These are phyloP conservation scores for Ennomos erosarius DNA, from an alignment of 2,888 invertebrate species.

Conservation along the genomic window DNA sequence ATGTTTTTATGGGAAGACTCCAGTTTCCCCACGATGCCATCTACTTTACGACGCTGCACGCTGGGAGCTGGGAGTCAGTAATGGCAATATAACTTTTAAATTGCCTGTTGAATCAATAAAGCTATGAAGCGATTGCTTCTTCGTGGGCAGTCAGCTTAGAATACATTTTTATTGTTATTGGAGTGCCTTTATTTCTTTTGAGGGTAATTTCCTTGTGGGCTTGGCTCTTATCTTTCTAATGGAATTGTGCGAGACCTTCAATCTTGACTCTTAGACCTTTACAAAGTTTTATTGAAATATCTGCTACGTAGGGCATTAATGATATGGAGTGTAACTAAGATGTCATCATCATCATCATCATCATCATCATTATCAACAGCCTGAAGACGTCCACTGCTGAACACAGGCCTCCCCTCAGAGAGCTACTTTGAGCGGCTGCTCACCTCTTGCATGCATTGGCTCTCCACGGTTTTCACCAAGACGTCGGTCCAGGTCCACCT, in stretches of 20 bases:
- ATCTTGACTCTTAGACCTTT: neutral
- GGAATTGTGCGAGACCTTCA: slow-evolving; percentile 16
- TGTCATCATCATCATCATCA: too few relatives aligned
- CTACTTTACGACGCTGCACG: slow-evolving; percentile 31
- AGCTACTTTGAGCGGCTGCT: too few relatives aligned
- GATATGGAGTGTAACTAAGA: too few relatives aligned
- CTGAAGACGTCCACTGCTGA: too few relatives aligned
- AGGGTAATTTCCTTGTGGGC: slow-evolving; percentile 8
- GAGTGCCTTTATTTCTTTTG: slow-evolving; percentile 25
- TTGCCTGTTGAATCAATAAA: slow-evolving; percentile 35
- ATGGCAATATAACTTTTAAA: slow-evolving; percentile 37
- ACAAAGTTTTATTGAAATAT: neutral
- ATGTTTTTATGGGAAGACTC: slow-evolving; percentile 31
- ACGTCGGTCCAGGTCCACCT: too few relatives aligned
- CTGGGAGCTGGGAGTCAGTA: slow-evolving; percentile 21
- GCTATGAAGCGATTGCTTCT: slow-evolving; percentile 18
- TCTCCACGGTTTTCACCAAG: too few relatives aligned
- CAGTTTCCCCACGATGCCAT: slow-evolving; percentile 25
- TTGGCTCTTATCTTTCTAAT: slow-evolving; percentile 5
- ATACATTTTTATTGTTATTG: slow-evolving; percentile 28
- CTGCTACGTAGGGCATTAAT: neutral
- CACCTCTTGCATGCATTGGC: too few relatives aligned
- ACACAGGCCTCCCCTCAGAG: too few relatives aligned
- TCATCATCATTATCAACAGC: too few relatives aligned
- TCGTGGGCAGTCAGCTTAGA: slow-evolving; percentile 9